Base-by-base conservation (phyloP, 2,888 invertebrate species). In the Nezara viridula region DNA sequence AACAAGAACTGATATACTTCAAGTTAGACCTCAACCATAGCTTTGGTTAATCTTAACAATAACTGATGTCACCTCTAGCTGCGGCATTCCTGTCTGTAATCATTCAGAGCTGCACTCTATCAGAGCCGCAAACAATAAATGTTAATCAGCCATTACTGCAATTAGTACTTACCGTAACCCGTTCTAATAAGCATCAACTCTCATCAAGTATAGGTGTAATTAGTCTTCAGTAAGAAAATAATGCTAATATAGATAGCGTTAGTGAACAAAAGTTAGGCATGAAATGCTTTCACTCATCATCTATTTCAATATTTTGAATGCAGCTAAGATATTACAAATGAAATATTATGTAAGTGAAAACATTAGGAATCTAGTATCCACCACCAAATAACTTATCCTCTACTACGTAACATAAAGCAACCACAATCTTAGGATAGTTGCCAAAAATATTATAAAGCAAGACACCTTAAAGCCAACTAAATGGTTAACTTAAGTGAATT, bases 381-480 rank as follows among this genome's bases (percentile, higher is more conserved):
- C 81, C 81, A 81, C 81, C 81, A 81, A 81, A 47, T 81, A 44
- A 81, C n/a, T 37, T 47, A 81, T 81, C 44, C 10, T 6, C 44
- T 44, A 44, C n/a, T 81, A 81, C 12, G n/a, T 81, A 19, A 81
- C n/a, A 40, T 16, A 6, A 81, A 81, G n/a, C 55, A 47, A 86
- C 86, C 37, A 86, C n/a, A 55, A 16, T 37, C n/a, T 10, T 24
- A 40, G 32, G 19, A 40, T 86, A 37, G 47, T 88, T 73, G 55
- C 49, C 37, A 73, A 85, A 89, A 60, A 87, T 77, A 55, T 47
- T 86, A 44, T 86, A 86, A 50, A 88, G 89, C 55, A 85, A 44
- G 44, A 73, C 27, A 44, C 81, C 37, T 77, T 60, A 32, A 27
- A 85, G 86, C 32, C 86, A 86, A 37, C 66, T 73, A 10, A 37